Evolutionary conservation across 2,797 vertebrate species (phyloP).

Genomic region (Falco novaeseelandiae): DNA sequence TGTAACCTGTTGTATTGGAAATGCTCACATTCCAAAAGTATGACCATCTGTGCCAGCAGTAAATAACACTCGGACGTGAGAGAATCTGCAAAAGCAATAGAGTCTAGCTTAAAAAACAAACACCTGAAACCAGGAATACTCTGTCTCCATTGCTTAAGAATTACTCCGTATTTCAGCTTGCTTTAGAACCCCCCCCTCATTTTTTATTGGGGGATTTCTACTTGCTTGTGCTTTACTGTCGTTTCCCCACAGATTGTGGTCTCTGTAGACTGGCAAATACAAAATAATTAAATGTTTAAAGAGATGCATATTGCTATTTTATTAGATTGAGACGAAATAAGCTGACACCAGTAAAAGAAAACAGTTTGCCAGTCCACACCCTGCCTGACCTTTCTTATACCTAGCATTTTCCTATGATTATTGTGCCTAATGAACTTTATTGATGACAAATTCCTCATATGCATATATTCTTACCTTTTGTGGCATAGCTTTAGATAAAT

Average conservation of each 20-base stretch:
- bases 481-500: slow-evolving; percentile 30
- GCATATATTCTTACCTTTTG: slow-evolving; percentile 53
- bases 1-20: not conserved
- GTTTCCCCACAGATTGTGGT: slow-evolving; percentile 13
- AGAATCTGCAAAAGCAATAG: not conserved
- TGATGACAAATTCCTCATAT: slow-evolving; percentile 67
- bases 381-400: slow-evolving; percentile 65
- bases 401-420: slow-evolving; percentile 57
- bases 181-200: slow-evolving; percentile 7
- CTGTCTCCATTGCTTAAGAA: not conserved
- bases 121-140: not conserved
- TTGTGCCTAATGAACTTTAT: slow-evolving; percentile 68
- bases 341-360: slow-evolving; percentile 71
- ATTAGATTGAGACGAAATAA: slow-evolving; percentile 71
- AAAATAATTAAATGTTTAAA: slow-evolving; percentile 72
- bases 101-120: not conserved
- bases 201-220: not conserved
- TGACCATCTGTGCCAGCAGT: not conserved
- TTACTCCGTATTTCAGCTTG: not conserved
- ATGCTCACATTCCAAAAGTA: not conserved
- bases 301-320: slow-evolving; percentile 59
- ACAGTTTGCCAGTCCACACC: slow-evolving; percentile 51
- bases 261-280: slow-evolving; percentile 53
- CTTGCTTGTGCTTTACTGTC: not conserved
- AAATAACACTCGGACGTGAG: not conserved